Percentiles rank a stretch among this genome's conserved stretches.
Conservation (phyloP, 53 echinoderm and acorn worm genomes). For the Luidia sarsii region DNA sequence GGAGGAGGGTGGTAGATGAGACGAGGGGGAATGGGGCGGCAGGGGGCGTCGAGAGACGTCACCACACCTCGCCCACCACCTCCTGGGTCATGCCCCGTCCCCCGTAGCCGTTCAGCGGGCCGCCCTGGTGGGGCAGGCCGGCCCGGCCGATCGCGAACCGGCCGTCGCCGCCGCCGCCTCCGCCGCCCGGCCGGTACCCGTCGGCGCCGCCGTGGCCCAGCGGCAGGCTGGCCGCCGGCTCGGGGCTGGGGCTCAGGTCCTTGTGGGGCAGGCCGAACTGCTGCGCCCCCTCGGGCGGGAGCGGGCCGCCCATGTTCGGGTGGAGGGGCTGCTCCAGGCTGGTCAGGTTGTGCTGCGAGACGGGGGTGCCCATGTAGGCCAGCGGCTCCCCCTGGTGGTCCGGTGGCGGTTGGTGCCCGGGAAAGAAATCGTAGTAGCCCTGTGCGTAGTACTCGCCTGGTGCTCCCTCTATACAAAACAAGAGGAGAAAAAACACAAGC, state of each 20-base stretch:
- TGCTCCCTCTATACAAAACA: conserved; percentile 52
- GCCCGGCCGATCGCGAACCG: conserved; percentile 49
- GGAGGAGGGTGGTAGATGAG: too few relatives aligned
- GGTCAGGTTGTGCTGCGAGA: conserved; percentile 67
- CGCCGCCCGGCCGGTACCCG: conserved; percentile 26
- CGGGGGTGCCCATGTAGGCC: conserved; percentile 58
- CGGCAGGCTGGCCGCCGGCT: conserved; percentile 63
- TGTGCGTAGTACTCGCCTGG: conserved; percentile 79
- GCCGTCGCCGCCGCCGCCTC: conserved; percentile 10
- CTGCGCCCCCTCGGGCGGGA: conserved; percentile 69
- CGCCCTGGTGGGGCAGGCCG: conserved; percentile 16
- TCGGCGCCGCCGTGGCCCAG: conserved; percentile 59
- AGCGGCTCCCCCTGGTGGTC: conserved; percentile 67
- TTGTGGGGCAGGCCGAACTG: conserved; percentile 70
- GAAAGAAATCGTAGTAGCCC: conserved; percentile 85
- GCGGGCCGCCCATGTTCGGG: conserved; percentile 66
- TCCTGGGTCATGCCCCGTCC: conserved; percentile 53
- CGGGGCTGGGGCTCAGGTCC: conserved; percentile 78
- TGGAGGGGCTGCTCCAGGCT: conserved; percentile 79
- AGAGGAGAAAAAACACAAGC: neutral
- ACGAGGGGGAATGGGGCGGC: too few relatives aligned
- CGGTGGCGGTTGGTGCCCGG: conserved; percentile 61
- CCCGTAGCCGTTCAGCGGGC: conserved; percentile 45
- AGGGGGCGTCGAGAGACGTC: too few relatives aligned
- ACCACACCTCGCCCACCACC: conserved; percentile 59